Base-by-base conservation (phyloP, 2,113 vertebrate species). In the Uria lomvia region DNA sequence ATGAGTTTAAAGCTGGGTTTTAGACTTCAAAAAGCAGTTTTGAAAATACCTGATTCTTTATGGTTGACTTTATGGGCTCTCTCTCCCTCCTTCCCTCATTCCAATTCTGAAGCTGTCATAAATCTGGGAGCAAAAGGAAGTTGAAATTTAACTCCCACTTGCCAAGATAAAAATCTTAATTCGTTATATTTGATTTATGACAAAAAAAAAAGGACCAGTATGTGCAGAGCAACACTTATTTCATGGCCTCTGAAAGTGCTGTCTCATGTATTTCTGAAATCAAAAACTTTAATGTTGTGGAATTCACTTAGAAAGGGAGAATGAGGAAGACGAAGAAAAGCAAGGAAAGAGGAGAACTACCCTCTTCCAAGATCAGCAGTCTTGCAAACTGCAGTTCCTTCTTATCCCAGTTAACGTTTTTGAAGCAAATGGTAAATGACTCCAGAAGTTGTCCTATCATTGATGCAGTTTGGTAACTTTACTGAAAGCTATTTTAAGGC, bases 61-160 rank as follows among this genome's bases (percentile, higher is more conserved):
- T 85, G 75, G 59, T 6, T 77, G 73, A 50, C 62, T 66, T 66
- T 43, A 32, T 43, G 63, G 63, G 63, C 13, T 66, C 23, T 19
- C 17, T 90, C 19, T 75, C 32, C 32, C 30, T 59, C 52, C 45
- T 92, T 83, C 12, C 49, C 50, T 86, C 56, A 7, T 66, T 50
- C 65, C 3, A 2, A 38, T 84, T 81, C 34, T 63, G 83, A 96
- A 59, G 49, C 56, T 88, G 55, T 71, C 56, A 21, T 92, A 90
- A 95, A 86, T 91, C 59, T 86, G 76, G 52, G n/a, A 63, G 80
- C 47, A 89, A 75, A 86, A 89, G 83, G 67, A 92, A 90, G 76
- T 58, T 59, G 88, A 88, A 86, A 75, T 65, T 88, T 65, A 92
- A 74, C 68, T 93, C 53, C 50, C 5, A 3, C 49, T 77, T 79